phyloP scores from a whole-genome alignment of 2,888 invertebrate genomes.

The Hydropsyche betteni region DNA sequence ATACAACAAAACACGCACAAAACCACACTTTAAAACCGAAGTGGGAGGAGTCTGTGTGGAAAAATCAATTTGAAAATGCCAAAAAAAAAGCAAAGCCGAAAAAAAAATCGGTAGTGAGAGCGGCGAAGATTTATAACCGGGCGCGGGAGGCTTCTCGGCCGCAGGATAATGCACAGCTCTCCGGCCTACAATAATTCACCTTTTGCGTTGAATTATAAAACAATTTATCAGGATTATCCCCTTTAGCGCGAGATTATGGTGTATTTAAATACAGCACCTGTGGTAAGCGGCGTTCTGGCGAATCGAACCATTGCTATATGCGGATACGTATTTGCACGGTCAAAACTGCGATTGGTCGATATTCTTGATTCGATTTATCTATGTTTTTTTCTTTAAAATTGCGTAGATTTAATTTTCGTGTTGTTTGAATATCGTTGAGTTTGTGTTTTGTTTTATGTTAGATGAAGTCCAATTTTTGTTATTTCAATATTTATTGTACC shows the following conservation, averaged over 20 bases:
- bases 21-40: background rate
- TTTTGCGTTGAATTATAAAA: conserved; percentile 52
- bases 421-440: no score
- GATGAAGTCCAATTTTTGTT: no score
- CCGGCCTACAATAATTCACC: conserved; percentile 50
- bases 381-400: no score
- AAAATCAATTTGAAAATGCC: conserved; percentile 42
- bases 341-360: background rate
- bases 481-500: no score
- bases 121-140: conserved; percentile 39
- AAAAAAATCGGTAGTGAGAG: conserved; percentile 30
- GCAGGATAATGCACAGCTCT: conserved; percentile 46
- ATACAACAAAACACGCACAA: background rate
- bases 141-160: conserved; percentile 36
- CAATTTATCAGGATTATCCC: conserved; percentile 52
- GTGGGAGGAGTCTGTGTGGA: conserved; percentile 9
- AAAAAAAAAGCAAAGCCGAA: background rate
- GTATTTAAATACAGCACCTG: conserved; percentile 52
- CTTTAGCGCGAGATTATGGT: conserved; percentile 50
- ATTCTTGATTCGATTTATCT: background rate
- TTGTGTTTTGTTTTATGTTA: no score
- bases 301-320: conserved; percentile 1
- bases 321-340: no score
- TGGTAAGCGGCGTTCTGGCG: conserved; percentile 28
- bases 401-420: no score